phyloP scores from a whole-genome alignment of 2,888 invertebrate species.

The Tromatobia lineatoria region DNA sequence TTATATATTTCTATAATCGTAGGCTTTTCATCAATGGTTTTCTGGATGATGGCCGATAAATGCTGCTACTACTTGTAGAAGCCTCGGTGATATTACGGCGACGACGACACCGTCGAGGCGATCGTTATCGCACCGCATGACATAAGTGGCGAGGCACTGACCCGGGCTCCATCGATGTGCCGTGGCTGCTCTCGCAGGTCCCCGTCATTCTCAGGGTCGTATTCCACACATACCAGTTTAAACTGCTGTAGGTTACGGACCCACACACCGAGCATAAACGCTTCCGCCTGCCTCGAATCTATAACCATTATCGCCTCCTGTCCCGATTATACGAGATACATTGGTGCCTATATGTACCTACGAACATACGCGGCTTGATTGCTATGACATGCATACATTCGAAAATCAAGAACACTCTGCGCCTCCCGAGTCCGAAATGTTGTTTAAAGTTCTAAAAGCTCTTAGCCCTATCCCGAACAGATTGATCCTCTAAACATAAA shows the following conservation, averaged over 20 bases:
- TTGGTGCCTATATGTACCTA: slow-evolving; percentile 8
- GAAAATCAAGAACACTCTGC: slow-evolving; percentile 19
- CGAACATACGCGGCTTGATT: slow-evolving; percentile 28
- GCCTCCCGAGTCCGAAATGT: slow-evolving; percentile 5
- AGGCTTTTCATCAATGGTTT: no score
- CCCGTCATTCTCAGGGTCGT: slow-evolving; percentile 57
- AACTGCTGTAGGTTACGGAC: slow-evolving; percentile 16
- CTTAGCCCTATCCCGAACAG: background rate
- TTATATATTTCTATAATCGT: no score
- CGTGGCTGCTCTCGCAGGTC: slow-evolving; percentile 47
- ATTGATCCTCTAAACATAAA: background rate
- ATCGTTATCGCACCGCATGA: slow-evolving; percentile 67
- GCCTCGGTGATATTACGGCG: slow-evolving; percentile 58
- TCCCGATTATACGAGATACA: slow-evolving; percentile 37
- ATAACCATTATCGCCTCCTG: slow-evolving; percentile 48
- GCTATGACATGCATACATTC: background rate
- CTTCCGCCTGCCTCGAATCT: slow-evolving; percentile 57
- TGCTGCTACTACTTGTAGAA: slow-evolving; percentile 26
- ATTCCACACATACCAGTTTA: slow-evolving; percentile 12
- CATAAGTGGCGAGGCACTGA: slow-evolving; percentile 68
- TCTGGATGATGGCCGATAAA: background rate
- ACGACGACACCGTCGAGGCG: slow-evolving; percentile 54
- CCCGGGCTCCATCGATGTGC: slow-evolving; percentile 56
- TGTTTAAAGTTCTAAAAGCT: background rate
- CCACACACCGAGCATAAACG: slow-evolving; percentile 31